Percentiles rank a stretch among this genome's conserved stretches.
These are phyloP conservation scores for Sebastes diploproa DNA, from an alignment of 2,797 vertebrate species.

Conservation along the genomic window DNA sequence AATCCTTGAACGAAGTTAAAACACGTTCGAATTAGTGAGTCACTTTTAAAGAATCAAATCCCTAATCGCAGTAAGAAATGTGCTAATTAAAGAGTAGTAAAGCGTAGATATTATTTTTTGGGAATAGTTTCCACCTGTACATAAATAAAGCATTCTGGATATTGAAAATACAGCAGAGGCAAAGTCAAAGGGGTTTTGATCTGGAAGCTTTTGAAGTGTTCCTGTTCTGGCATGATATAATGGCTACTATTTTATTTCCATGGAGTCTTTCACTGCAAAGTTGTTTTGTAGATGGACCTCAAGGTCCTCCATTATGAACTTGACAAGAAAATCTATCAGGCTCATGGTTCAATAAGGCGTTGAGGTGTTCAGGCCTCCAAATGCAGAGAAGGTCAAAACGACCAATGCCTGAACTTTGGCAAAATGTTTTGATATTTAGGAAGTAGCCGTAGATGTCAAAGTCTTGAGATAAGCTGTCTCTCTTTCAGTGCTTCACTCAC, in stretches of 20 bases:
- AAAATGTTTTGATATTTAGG: constrained; percentile 34
- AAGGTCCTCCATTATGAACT: neutral
- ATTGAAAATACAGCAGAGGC: neutral
- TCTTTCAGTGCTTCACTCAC: neutral
- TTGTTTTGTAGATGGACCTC: neutral
- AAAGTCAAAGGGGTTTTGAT: neutral
- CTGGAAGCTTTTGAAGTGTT: neutral
- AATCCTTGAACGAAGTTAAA: constrained; percentile 1
- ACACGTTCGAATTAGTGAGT: neutral
- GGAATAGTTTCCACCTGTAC: neutral
- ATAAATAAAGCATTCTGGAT: neutral
- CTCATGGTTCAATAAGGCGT: neutral
- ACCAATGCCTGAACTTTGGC: constrained; percentile 38
- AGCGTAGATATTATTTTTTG: neutral
- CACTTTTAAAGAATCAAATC: neutral
- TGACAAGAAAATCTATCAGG: neutral
- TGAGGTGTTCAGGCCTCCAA: neutral
- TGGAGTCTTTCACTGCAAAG: neutral
- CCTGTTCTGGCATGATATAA: neutral
- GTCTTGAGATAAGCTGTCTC: neutral
- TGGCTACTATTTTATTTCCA: neutral
- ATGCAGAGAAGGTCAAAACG: constrained; percentile 32
- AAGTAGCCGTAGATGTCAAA: constrained; percentile 4
- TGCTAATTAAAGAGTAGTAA: neutral
- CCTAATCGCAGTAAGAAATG: neutral